Evolutionary conservation across 2,797 vertebrate genomes (phyloP), one percentile per base, ranked within the genome.

Genomic region (Sebastes kiyomatsui): DNA sequence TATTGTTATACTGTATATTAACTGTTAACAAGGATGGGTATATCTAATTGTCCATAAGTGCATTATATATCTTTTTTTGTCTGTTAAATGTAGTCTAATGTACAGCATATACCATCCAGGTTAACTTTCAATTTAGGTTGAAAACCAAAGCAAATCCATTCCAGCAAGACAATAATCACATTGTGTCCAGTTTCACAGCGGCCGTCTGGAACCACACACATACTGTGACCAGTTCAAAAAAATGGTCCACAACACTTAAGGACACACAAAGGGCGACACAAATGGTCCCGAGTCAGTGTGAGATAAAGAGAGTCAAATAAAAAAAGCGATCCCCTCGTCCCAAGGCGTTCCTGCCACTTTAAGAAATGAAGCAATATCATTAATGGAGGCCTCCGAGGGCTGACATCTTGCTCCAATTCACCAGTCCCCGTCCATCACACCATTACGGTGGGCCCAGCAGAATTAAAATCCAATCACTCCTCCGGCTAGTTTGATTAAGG

Each of bases 331-430:
- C 83, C 88, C 94, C 91, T 84, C 66, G 82, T 95, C 94, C 94
- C 93, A 84, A 83, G 82, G 79, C 81, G 69, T 83, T 91, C 91
- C 95, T 92, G 91, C 89, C 95, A 95, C 94, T 97, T 96, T 94
- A 96, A 96, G 96, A 95, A 96, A 95, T 95, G 93, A 96, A 95
- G 95, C 94, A 95, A 96, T 83, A 95, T 95, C 93, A 94, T 96
- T 95, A 95, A 96, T 94, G 94, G 91, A 94, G 93, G 93, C 92
- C 93, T 94, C 88, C 64, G 82, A 91, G 93, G 94, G 92, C 87
- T 91, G 92, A 95, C 96, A 95, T 93, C 87, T 92, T 96, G 95
- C 94, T 95, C 90, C 93, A 87, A 93, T 94, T 95, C 92, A 96
- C 89, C 96, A 92, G 92, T 89, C 91, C 90, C 93, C 95, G 95